Conservation (phyloP, 2,797 vertebrate species). For the Poeciliopsis turneri region DNA sequence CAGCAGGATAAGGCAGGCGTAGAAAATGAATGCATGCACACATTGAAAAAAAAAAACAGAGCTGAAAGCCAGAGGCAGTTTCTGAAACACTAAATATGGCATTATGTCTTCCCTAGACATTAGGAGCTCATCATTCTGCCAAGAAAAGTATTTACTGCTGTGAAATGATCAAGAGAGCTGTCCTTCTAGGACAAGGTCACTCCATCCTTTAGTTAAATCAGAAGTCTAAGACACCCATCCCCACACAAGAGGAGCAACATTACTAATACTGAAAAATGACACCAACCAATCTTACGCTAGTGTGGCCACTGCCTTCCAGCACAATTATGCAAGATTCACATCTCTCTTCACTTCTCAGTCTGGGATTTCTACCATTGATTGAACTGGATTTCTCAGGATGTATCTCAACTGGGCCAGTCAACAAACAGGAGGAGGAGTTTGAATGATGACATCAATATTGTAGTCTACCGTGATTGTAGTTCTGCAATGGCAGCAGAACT, state of each 20-base stretch:
- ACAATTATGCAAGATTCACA: too few species aligned
- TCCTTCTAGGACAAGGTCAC: not conserved
- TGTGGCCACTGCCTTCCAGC: too few species aligned
- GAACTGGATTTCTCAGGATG: too few species aligned
- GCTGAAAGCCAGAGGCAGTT: not conserved
- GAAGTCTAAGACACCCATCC: not conserved
- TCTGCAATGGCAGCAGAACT: too few species aligned
- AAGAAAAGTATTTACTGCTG: conserved; percentile 2
- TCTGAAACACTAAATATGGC: not conserved
- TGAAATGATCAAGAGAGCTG: not conserved
- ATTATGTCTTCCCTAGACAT: not conserved
- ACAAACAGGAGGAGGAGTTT: too few species aligned
- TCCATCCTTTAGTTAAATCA: not conserved
- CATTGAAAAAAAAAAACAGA: not conserved
- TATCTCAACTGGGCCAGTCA: too few species aligned
- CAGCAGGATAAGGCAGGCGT: not conserved
- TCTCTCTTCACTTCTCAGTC: too few species aligned
- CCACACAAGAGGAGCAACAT: not conserved
- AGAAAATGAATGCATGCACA: not conserved
- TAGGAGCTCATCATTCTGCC: not conserved
- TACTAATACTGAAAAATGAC: not conserved
- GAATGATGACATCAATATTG: too few species aligned
- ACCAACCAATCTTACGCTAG: not conserved
- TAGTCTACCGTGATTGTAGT: too few species aligned
- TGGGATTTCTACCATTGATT: too few species aligned